Evolutionary conservation across 2,113 vertebrate genomes (phyloP).

Genomic region (Loxodonta africana): DNA sequence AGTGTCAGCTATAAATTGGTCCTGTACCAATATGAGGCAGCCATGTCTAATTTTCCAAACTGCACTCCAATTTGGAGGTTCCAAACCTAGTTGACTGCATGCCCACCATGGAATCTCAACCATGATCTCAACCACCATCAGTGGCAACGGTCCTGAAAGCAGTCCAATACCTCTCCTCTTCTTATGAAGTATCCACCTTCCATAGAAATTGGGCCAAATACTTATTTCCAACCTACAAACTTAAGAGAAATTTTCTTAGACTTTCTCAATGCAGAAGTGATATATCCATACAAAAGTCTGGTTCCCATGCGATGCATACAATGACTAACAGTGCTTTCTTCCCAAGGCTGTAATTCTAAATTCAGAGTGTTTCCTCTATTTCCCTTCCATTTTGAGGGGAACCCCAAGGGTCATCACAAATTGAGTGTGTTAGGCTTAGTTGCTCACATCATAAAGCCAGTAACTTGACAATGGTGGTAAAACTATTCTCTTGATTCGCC

Average conservation of each 20-base stretch:
- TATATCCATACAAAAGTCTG: not conserved
- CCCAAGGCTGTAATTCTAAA: not conserved
- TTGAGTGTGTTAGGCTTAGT: not conserved
- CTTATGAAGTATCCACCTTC: not conserved
- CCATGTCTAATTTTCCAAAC: not conserved
- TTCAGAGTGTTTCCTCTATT: not conserved
- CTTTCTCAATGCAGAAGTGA: not conserved
- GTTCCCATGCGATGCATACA: not conserved
- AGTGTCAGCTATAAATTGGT: not conserved
- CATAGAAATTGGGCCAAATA: not conserved
- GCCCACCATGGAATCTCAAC: not conserved
- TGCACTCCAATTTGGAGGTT: rapidly evolving
- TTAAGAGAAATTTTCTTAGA: not conserved
- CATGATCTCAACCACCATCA: not conserved
- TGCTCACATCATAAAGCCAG: not conserved
- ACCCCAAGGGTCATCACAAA: not conserved
- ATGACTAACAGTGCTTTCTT: not conserved
- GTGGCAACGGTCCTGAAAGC: not conserved
- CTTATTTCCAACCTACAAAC: not conserved
- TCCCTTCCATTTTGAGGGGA: not conserved
- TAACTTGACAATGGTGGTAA: too few relatives aligned
- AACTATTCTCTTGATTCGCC: not conserved
- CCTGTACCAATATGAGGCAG: rapidly evolving
- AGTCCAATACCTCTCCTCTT: not conserved
- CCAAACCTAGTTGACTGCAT: rapidly evolving